Evolutionary conservation across 2,888 invertebrate genomes (phyloP).

Genomic region (Netelia virgata): DNA sequence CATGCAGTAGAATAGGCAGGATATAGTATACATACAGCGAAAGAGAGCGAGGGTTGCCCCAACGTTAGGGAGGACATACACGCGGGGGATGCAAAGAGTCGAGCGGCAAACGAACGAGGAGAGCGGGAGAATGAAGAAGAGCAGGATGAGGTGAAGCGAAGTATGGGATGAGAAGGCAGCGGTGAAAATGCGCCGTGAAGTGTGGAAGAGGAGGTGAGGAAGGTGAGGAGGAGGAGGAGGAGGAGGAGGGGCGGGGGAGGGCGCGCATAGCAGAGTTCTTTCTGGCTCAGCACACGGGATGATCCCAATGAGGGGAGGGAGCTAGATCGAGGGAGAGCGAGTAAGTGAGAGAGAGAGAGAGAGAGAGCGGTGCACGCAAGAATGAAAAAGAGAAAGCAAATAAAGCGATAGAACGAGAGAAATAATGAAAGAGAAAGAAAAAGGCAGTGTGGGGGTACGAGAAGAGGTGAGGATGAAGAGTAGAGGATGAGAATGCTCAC

Average conservation of each 20-base stretch:
- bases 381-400: slow-evolving; percentile 55
- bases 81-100: slow-evolving; percentile 51
- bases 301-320: slow-evolving; percentile 22
- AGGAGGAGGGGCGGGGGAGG: neutral
- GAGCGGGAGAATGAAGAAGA: slow-evolving; percentile 54
- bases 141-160: slow-evolving; percentile 69
- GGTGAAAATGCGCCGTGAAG: slow-evolving; percentile 47
- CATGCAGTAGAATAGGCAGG: slow-evolving; percentile 35
- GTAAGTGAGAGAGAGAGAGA: slow-evolving; percentile 56
- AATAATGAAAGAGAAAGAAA: slow-evolving; percentile 41
- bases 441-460: neutral
- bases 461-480: slow-evolving; percentile 68
- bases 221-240: slow-evolving; percentile 3
- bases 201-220: neutral
- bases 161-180: slow-evolving; percentile 63
- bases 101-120: slow-evolving; percentile 56
- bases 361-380: slow-evolving; percentile 52
- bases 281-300: slow-evolving; percentile 47
- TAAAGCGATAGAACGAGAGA: slow-evolving; percentile 64
- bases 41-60: slow-evolving; percentile 60
- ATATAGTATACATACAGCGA: slow-evolving; percentile 30
- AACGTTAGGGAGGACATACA: slow-evolving; percentile 54
- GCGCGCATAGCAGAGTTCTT: slow-evolving; percentile 55
- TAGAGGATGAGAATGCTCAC: slow-evolving; percentile 69
- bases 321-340: slow-evolving; percentile 30